A percentile compares a stretch with the other conserved stretches of the same genome.
Conservation (phyloP, 2,888 invertebrate species). For the Melipona bicolor region DNA sequence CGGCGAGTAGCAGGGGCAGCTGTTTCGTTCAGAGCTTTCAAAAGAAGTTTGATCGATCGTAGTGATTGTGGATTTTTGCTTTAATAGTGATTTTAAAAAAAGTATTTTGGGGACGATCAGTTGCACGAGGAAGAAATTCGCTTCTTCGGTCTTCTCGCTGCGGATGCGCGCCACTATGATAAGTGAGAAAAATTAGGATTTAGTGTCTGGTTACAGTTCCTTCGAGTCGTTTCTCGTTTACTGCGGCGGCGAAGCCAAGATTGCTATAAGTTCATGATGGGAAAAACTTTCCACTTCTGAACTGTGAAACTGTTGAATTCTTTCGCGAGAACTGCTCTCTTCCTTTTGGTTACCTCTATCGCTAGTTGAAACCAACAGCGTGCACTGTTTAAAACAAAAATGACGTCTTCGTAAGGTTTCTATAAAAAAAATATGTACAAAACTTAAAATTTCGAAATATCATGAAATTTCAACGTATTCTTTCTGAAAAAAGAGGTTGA, state of each 20-base stretch:
- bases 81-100: too few relatives aligned
- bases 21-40: background rate
- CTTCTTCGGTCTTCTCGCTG: background rate
- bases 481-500: too few relatives aligned
- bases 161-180: slow-evolving; percentile 2
- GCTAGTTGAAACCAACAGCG: background rate
- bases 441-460: too few relatives aligned
- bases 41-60: background rate
- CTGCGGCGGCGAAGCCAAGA: slow-evolving; percentile 10
- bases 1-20: background rate
- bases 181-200: slow-evolving; percentile 32
- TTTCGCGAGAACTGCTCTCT: background rate
- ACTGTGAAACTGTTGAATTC: slow-evolving; percentile 14
- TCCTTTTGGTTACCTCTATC: slow-evolving; percentile 7
- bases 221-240: slow-evolving; percentile 3
- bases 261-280: slow-evolving; percentile 38
- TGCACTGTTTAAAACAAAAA: background rate
- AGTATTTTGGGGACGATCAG: background rate
- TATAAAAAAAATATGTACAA: too few relatives aligned
- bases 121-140: background rate
- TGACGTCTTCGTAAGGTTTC: too few relatives aligned
- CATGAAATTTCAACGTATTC: too few relatives aligned
- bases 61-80: too few relatives aligned
- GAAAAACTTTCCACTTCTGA: slow-evolving; percentile 37
- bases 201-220: slow-evolving; percentile 14